Evolutionary conservation across 1,140 invertebrate species (phyloP).

Genomic region (Helicoverpa zea): DNA sequence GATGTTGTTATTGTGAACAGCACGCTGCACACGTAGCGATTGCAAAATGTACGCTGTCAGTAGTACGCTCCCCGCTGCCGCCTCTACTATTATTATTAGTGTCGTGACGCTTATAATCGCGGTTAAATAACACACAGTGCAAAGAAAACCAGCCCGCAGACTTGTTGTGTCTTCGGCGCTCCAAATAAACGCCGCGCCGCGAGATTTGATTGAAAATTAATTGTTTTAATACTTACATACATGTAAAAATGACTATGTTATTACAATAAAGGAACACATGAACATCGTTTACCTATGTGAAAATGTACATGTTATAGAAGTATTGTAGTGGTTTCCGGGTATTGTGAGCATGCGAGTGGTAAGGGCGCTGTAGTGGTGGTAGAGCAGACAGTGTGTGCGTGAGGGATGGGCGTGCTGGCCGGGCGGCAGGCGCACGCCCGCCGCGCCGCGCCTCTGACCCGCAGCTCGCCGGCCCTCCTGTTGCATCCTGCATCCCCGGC

Average conservation of each 20-base stretch:
- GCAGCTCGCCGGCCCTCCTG: slow-evolving; percentile 51
- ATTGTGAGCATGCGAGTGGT: not conserved
- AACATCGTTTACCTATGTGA: not conserved
- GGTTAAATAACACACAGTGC: slow-evolving; percentile 47
- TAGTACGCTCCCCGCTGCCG: slow-evolving; percentile 18
- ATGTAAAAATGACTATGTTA: not conserved
- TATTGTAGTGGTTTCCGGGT: not conserved
- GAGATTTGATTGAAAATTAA: not conserved
- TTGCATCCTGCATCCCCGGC: slow-evolving; percentile 63
- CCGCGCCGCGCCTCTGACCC: slow-evolving; percentile 56
- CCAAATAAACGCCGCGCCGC: not conserved
- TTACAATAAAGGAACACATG: not conserved
- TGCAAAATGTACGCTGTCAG: slow-evolving; percentile 48
- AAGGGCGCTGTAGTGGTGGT: not conserved
- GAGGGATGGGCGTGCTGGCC: slow-evolving; percentile 62
- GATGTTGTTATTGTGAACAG: slow-evolving; percentile 49
- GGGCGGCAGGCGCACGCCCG: slow-evolving; percentile 62
- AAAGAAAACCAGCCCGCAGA: slow-evolving; percentile 41
- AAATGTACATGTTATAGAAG: not conserved
- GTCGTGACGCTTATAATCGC: slow-evolving; percentile 53
- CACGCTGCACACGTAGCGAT: slow-evolving; percentile 42
- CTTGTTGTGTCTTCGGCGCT: slow-evolving; percentile 31
- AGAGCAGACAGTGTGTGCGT: not conserved
- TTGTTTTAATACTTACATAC: not conserved
- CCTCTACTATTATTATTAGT: slow-evolving; percentile 46